Conservation (phyloP, 2,888 invertebrate genomes). For the Dinocampus coccinellae region DNA sequence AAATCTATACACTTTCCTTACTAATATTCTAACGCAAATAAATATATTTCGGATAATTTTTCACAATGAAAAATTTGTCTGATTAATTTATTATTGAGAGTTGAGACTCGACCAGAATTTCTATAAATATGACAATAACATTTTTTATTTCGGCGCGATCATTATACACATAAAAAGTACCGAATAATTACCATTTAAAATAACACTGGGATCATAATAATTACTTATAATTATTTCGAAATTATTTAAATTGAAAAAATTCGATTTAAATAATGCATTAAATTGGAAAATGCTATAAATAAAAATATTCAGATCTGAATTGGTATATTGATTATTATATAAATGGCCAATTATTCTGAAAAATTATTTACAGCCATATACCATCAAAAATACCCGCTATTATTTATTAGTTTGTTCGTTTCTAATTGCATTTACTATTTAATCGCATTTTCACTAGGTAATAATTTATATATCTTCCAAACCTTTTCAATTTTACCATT, state of each 20-base stretch:
- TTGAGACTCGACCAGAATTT: not conserved
- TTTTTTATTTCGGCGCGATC: not conserved
- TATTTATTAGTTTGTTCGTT: not conserved
- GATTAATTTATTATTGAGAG: not conserved
- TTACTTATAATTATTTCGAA: no score
- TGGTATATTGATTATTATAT: not conserved
- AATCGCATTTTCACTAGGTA: slow-evolving; percentile 53
- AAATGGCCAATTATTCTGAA: not conserved
- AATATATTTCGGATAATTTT: not conserved
- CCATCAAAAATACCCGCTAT: not conserved
- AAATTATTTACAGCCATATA: slow-evolving; percentile 1
- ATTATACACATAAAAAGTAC: no score
- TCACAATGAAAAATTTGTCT: not conserved
- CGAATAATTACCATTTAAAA: no score
- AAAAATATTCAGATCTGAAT: slow-evolving; percentile 21
- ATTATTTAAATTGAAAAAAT: not conserved
- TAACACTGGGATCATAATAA: no score
- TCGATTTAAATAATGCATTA: not conserved
- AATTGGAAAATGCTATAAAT: slow-evolving; percentile 7
- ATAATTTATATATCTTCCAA: slow-evolving; percentile 56
- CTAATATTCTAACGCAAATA: not conserved
- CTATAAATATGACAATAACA: not conserved
- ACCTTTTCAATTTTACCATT: slow-evolving; percentile 46
- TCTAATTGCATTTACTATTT: slow-evolving; percentile 46
- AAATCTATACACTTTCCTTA: slow-evolving; percentile 14